These are phyloP conservation scores for Helicolenus hilgendorfi DNA, from an alignment of 2,797 vertebrate species.

Conservation along the genomic window DNA sequence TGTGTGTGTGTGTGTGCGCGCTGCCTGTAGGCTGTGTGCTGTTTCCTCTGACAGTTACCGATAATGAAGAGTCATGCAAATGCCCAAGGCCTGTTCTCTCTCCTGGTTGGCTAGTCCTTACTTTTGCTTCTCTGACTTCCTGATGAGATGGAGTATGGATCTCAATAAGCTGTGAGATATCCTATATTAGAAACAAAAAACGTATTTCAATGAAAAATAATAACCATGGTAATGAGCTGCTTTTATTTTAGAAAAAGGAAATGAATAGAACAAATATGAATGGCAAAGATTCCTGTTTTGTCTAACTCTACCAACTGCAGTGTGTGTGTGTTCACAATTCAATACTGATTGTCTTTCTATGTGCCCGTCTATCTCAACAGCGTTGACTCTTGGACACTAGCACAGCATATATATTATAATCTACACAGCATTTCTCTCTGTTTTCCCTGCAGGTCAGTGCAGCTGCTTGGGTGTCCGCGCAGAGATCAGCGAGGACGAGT, in stretches of 20 bases:
- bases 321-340: conserved; percentile 13
- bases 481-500: conserved; percentile 61
- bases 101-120: background rate
- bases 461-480: conserved; percentile 59
- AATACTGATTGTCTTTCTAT: background rate
- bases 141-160: background rate
- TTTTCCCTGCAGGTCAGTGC: conserved; percentile 26
- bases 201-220: background rate
- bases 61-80: conserved; percentile 86
- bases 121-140: conserved; percentile 13
- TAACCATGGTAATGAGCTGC: background rate
- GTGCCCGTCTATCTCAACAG: background rate
- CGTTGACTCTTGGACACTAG: background rate
- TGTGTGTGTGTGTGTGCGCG: conserved; percentile 24
- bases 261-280: background rate
- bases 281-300: background rate
- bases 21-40: conserved; percentile 77
- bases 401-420: background rate
- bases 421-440: background rate
- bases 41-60: conserved; percentile 84
- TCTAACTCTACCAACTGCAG: background rate
- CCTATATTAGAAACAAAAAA: background rate
- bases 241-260: background rate
- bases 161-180: background rate
- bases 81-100: conserved; percentile 55